Conservation (phyloP, 2,888 invertebrate species). For the Arenicola marina region DNA sequence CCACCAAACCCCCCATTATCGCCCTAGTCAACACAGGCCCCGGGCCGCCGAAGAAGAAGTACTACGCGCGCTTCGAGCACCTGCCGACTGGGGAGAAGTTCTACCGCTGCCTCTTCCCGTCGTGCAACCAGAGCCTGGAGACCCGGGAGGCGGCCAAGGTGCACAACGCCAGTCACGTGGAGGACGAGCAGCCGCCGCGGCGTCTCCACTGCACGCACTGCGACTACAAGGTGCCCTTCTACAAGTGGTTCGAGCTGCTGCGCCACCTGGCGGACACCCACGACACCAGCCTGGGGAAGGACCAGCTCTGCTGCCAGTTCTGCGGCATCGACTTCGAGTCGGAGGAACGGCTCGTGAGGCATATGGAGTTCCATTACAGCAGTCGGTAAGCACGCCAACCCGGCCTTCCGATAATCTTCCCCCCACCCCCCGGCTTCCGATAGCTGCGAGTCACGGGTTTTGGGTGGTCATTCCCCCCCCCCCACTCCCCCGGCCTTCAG, state of each 20-base stretch:
- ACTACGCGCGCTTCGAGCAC: constrained; percentile 24
- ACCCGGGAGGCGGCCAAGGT: constrained; percentile 21
- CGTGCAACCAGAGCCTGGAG: constrained; percentile 35
- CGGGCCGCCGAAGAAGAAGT: constrained; percentile 5
- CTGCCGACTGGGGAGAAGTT: constrained; percentile 31
- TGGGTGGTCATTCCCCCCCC: too few species aligned
- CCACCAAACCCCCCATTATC: too few species aligned
- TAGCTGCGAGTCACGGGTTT: too few species aligned
- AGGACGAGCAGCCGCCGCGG: neutral
- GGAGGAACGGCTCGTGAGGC: constrained; percentile 19
- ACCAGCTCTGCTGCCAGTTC: constrained; percentile 16
- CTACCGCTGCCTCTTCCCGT: constrained; percentile 20
- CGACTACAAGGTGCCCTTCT: constrained; percentile 18
- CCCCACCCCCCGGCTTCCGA: too few species aligned
- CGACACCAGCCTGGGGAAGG: constrained; percentile 7
- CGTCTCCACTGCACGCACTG: constrained; percentile 19
- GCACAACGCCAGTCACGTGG: constrained; percentile 11
- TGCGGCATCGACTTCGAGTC: constrained; percentile 30
- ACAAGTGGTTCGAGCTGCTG: constrained; percentile 30
- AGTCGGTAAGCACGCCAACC: too few species aligned
- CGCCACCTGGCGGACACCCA: constrained; percentile 29
- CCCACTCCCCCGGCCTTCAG: too few species aligned
- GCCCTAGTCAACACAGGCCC: too few species aligned
- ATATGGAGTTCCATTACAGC: constrained; percentile 33
- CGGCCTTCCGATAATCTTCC: too few species aligned